phyloP scores from a whole-genome alignment of 2,888 invertebrate species.

The Drosophila suboccidentalis region DNA sequence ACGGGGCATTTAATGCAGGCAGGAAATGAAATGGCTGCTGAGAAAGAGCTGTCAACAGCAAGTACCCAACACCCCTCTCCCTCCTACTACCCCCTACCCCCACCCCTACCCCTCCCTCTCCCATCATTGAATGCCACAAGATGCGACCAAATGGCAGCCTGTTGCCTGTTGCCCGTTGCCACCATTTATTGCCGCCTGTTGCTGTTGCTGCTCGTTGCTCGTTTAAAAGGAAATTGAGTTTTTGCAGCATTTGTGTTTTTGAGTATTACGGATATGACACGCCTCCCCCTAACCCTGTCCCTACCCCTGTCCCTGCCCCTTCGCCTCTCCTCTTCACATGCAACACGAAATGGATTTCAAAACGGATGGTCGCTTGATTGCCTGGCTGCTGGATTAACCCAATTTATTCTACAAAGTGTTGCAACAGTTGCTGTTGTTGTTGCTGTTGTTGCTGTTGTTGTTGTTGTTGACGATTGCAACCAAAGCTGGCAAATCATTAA shows the following conservation, averaged over 20 bases:
- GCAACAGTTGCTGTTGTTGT: neutral
- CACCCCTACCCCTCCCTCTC: neutral
- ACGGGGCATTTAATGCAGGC: slow-evolving; percentile 37
- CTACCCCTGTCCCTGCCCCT: neutral
- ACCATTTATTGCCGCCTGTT: slow-evolving; percentile 33
- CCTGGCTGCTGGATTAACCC: slow-evolving; percentile 41
- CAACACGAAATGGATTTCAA: slow-evolving; percentile 2
- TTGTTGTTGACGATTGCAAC: neutral
- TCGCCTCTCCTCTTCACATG: slow-evolving; percentile 7
- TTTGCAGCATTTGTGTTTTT: slow-evolving; percentile 37
- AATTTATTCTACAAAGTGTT: slow-evolving; percentile 24
- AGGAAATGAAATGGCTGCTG: slow-evolving; percentile 45
- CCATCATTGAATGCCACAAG: neutral
- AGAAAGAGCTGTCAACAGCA: slow-evolving; percentile 4
- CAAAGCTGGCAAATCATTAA: too few species aligned
- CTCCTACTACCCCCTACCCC: neutral
- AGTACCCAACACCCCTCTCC: too few species aligned
- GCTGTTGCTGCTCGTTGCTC: slow-evolving; percentile 24
- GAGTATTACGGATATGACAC: slow-evolving; percentile 21
- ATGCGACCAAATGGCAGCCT: slow-evolving; percentile 43
- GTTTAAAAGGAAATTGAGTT: slow-evolving; percentile 60
- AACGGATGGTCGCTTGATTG: slow-evolving; percentile 47
- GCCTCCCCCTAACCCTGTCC: neutral
- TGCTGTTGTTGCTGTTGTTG: neutral
- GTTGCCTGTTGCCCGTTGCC: slow-evolving; percentile 22